These are phyloP conservation scores for Clytia hemisphaerica DNA, from an alignment of 30 jellyfish, hydroid and myxozoan species.

Conservation along the genomic window DNA sequence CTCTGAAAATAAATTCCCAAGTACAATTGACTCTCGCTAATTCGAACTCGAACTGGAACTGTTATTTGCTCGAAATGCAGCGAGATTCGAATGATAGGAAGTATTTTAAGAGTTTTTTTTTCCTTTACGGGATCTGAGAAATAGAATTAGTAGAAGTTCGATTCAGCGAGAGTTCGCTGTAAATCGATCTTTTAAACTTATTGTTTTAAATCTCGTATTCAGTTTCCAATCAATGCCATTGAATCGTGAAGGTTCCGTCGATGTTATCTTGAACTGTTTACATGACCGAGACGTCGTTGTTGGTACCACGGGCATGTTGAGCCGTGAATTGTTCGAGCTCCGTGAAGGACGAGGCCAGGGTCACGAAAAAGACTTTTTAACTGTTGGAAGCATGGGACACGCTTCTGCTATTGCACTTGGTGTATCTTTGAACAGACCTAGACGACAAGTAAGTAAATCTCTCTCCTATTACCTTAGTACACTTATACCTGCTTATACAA, in stretches of 20 bases:
- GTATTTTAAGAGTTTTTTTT: too few relatives aligned
- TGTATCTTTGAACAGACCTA: slow-evolving; percentile 69
- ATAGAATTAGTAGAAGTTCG: too few relatives aligned
- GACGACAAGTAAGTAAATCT: slow-evolving; percentile 81
- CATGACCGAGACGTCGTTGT: slow-evolving; percentile 97
- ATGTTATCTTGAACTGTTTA: slow-evolving; percentile 50
- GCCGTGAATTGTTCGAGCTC: slow-evolving; percentile 88
- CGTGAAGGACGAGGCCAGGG: slow-evolving; percentile 86
- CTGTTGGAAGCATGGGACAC: slow-evolving; percentile 99
- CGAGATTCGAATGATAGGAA: not conserved
- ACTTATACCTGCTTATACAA: too few relatives aligned
- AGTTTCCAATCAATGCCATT: slow-evolving; percentile 47
- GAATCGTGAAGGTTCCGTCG: slow-evolving; percentile 86
- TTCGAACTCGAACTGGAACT: too few relatives aligned
- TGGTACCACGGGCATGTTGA: slow-evolving; percentile 97
- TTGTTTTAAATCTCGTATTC: too few relatives aligned
- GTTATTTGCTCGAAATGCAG: too few relatives aligned
- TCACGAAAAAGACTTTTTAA: slow-evolving; percentile 89
- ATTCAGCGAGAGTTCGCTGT: too few relatives aligned
- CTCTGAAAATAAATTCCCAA: too few relatives aligned
- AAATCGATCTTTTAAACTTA: not conserved
- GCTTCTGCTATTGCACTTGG: slow-evolving; percentile 99
- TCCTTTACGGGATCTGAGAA: too few relatives aligned
- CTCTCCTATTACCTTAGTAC: too few relatives aligned
- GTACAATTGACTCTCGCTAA: too few relatives aligned